Evolutionary conservation across 2,113 vertebrate species (phyloP), one percentile per base, ranked within the genome.

Genomic region (Acanthochromis polyacanthus): DNA sequence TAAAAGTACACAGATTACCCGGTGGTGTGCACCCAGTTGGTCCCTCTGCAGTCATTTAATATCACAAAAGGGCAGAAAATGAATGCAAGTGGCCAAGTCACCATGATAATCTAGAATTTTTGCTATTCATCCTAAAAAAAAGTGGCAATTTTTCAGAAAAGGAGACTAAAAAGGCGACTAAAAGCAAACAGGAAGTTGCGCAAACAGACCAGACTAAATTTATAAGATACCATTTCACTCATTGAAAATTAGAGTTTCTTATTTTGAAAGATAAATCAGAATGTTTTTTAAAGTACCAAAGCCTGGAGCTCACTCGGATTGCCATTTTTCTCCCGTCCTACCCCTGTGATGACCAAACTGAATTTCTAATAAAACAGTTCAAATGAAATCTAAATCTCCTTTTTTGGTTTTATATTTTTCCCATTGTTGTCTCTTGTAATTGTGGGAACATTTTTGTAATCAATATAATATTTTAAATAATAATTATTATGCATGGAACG

Each of bases 181-280:
- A 52, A 59, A 58, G 30, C 3, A 61, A 68, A 36, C 58, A 45
- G 48, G 32, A 72, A 72, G 12, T 12, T 43, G 10, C 40, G 14
- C 3, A 43, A 4, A 50, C n/a, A 50, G 48, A 50, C 48, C 1
- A 19, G 48, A 50, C n/a, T 50, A 50, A 48, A 4, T 17, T 19
- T 1, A 48, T 6, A 48, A 48, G 1, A 17, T 16, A 4, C 45
- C n/a, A 45, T n/a, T 23, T 5, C 30, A 30, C 30, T 30, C 5
- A 30, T 1, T 30, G 30, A 5, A 30, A 30, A 30, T 30, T 14
- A 15, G 3, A 12, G 12, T 15, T 15, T 43, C 2, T 43, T 43
- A 43, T 22, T 17, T 60, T 71, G 5, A 22, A 59, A 59, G 8
- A 3, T 19, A n/a, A 45, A 16, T 60, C 0, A 6, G 0, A 0